Base-by-base conservation (phyloP, 2,113 vertebrate species). In the Aegithalos caudatus region DNA sequence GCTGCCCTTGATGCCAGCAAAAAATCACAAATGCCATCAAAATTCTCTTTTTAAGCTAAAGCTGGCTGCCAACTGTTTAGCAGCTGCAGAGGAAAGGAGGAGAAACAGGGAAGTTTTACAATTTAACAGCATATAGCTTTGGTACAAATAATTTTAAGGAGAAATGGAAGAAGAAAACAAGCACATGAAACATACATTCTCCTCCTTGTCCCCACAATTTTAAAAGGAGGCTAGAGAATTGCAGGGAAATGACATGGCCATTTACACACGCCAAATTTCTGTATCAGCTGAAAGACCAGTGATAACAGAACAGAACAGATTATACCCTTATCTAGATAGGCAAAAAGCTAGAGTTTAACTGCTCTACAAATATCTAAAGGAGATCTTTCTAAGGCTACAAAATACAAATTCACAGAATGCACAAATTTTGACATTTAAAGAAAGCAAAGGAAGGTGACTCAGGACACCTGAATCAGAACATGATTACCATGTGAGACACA, bases 11-110 rank as follows among this genome's bases (percentile, higher is more conserved):
- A 37, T 70, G 79, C 76, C 79, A 92, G 47, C 22, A 94, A 64
- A 96, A 86, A 77, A 73, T 80, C 44, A 29, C 14, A 56, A 70
- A 71, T 0, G 0, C 72, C 31, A 58, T 78, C 40, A 82, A 48
- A 74, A 21, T 35, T 79, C 50, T 88, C 82, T 65, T 96, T 86
- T 92, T 35, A 94, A 95, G 48, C 28, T 91, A 31, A 70, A 64
- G 15, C 48, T 92, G 84, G 31, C 50, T 79, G 73, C 29, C 76
- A 89, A 90, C 56, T 93, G 74, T 78, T 86, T n/a, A 78, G 86
- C 58, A 94, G 56, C 69, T 90, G 27, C 60, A 62, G 72, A 50
- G 19, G 47, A n/a, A 86, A 76, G 51, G 86, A 92, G 64, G 85
- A 86, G 27, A 65, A 74, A 85, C 18, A 42, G 38, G 44, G 76